Conservation (phyloP, 2,888 invertebrate species). For the Choreutis nemorana region DNA sequence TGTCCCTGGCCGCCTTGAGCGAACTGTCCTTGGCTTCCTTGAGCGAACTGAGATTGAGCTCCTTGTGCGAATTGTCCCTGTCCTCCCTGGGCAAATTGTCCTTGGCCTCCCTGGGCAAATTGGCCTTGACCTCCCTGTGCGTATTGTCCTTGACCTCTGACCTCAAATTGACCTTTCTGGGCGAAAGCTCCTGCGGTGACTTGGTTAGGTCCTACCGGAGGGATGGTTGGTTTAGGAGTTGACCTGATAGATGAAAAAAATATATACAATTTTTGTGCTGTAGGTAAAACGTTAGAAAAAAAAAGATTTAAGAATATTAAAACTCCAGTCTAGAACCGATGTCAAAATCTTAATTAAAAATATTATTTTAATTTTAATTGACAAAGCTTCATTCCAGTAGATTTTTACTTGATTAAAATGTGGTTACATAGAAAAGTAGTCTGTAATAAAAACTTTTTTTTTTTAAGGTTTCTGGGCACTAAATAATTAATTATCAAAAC, state of each 20-base stretch:
- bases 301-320: too few relatives aligned
- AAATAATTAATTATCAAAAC: too few relatives aligned
- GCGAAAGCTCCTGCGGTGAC: conserved; percentile 26
- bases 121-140: conserved; percentile 21
- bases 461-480: too few relatives aligned
- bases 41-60: conserved; percentile 5
- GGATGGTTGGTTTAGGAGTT: conserved; percentile 20
- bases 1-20: not conserved
- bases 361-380: too few relatives aligned
- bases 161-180: conserved; percentile 23
- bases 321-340: too few relatives aligned
- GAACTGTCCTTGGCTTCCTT: conserved; percentile 1
- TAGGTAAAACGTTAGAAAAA: conserved; percentile 7
- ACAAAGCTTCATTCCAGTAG: too few relatives aligned
- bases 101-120: conserved; percentile 12
- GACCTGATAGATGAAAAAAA: conserved; percentile 12
- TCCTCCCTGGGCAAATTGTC: conserved; percentile 6
- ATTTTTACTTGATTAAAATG: too few relatives aligned
- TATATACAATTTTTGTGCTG: conserved; percentile 5
- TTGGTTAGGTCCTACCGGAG: conserved; percentile 28
- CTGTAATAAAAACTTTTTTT: too few relatives aligned
- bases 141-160: conserved; percentile 19
- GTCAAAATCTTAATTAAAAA: too few relatives aligned
- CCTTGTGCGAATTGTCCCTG: conserved; percentile 7
- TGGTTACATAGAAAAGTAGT: too few relatives aligned